Evolutionary conservation across 2,888 invertebrate species (phyloP), one percentile per base, ranked within the genome.

Genomic region (Osmoderma eremita): DNA sequence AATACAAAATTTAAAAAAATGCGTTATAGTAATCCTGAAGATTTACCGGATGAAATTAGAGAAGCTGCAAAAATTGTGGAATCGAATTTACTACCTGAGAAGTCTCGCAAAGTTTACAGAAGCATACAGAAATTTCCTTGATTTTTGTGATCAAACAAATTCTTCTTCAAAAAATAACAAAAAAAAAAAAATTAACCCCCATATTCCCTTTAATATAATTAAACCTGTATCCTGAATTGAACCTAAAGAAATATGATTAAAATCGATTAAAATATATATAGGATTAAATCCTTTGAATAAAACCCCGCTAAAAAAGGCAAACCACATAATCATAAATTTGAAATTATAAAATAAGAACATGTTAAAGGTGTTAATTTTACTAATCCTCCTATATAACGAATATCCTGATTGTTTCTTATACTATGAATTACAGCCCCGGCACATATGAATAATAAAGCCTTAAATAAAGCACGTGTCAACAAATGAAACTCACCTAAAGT

Each of bases 401-500:
- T n/a, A n/a, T 0, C 87, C 87, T 74, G 91, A 76, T 77, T 84
- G 83, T 88, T 85, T 73, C 78, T 80, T 78, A 86, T 84, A 78
- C 84, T 84, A 84, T 90, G 88, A 86, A 91, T 91, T 82, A 90
- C 83, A 61, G 85, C 81, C 0, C 91, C 91, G 0, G 89, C 88
- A 85, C 90, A 89, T 77, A 90, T 86, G 90, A 90, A 86, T 88
- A 89, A 75, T 61, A 72, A 72, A 73, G 90, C 89, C 71, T 91
- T 91, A 88, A 91, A 91, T 82, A 91, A 84, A 69, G 90, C 91
- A 86, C 91, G 90, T 71, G 85, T 88, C 78, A 91, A 82, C 78
- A 91, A 81, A 86, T 91, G 91, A 86, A 90, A 90, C 68, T 84
- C 81, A 0, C 82, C 82, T 73, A 86, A 68, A 6, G 80, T 74